Base-by-base conservation (phyloP, 2,888 invertebrate genomes). In the Pelosia muscerda region DNA sequence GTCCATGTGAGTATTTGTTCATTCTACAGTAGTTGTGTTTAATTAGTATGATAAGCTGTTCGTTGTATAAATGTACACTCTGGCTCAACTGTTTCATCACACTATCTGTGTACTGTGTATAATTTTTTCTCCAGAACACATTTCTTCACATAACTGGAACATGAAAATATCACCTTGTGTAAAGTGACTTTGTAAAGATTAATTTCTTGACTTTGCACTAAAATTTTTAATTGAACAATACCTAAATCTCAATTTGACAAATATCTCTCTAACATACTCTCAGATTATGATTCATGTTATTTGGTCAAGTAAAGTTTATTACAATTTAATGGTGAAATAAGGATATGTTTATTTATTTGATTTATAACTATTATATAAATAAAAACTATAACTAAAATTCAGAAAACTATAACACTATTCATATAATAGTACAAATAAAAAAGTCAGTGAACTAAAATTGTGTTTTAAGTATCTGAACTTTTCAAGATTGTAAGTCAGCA, bases 1-100 rank as follows among this genome's bases (percentile, higher is more conserved):
- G 61, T 66, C 55, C 28, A 66, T 66, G 66, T 66, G 55, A 66
- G 55, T 66, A 55, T 31, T 57, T 57, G 13, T 31, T 26, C 4
- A n/a, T 59, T 19, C 25, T 59, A 55, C 19, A 25, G 19, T n/a
- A 34, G 22, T n/a, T 34, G 15, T n/a, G 6, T 58, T 10, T n/a
- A 57, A n/a, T 11, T 31, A n/a, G n/a, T 34, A 22, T 15, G 23
- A 23, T 58, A 22, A 38, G 19, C 25, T 59, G 9, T 38, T 59
- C 3, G 10, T 59, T 25, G 23, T 19, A 3, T 25, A 38, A 38
- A 23, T 10, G n/a, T n/a, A 49, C 9, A 49, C n/a, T n/a, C 49
- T 49, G 49, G n/a, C n/a, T 49, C 15, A 23, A 38, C 15, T 1
- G 9, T 38, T 22, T 34, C 8, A 23, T 59, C 0, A 31, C 8